Evolutionary conservation across 1,140 invertebrate genomes (phyloP).

Genomic region (Eriocheir sinensis): DNA sequence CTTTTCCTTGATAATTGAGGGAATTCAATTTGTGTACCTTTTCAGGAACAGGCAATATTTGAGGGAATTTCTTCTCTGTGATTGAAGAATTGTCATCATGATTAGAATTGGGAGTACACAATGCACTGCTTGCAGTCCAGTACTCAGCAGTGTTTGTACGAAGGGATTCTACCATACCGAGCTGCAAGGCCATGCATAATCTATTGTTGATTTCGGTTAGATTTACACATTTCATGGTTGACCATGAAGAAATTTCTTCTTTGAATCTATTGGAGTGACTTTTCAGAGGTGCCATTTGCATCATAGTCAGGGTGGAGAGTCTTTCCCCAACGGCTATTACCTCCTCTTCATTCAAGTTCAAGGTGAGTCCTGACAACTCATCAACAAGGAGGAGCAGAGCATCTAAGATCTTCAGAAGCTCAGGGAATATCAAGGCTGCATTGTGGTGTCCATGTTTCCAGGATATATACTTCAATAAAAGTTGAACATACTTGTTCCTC

Average conservation of each 20-base stretch:
- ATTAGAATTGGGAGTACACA: neutral
- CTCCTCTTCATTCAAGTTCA: constrained; percentile 75
- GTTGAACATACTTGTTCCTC: constrained; percentile 74
- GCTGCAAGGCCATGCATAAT: constrained; percentile 65
- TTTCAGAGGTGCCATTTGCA: constrained; percentile 56
- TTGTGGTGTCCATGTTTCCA: constrained; percentile 77
- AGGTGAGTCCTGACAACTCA: constrained; percentile 53
- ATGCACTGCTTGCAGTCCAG: constrained; percentile 46
- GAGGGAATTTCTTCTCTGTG: constrained; percentile 45
- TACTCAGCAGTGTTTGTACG: constrained; percentile 56
- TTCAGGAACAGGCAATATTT: constrained; percentile 47
- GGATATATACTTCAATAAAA: constrained; percentile 75
- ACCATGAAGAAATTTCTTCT: constrained; percentile 63
- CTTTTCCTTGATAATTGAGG: neutral
- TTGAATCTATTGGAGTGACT: constrained; percentile 56
- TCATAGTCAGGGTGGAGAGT: constrained; percentile 61
- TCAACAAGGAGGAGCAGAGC: constrained; percentile 70
- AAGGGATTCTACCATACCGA: constrained; percentile 65
- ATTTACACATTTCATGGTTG: constrained; percentile 63
- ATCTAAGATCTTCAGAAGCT: constrained; percentile 75
- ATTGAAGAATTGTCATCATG: constrained; percentile 25
- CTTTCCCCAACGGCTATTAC: constrained; percentile 69
- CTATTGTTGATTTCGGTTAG: constrained; percentile 66
- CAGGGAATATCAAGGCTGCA: constrained; percentile 73
- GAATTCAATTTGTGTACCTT: neutral